Base-by-base conservation (phyloP, 2,888 invertebrate genomes). In the Rhaphigaster nebulosa region DNA sequence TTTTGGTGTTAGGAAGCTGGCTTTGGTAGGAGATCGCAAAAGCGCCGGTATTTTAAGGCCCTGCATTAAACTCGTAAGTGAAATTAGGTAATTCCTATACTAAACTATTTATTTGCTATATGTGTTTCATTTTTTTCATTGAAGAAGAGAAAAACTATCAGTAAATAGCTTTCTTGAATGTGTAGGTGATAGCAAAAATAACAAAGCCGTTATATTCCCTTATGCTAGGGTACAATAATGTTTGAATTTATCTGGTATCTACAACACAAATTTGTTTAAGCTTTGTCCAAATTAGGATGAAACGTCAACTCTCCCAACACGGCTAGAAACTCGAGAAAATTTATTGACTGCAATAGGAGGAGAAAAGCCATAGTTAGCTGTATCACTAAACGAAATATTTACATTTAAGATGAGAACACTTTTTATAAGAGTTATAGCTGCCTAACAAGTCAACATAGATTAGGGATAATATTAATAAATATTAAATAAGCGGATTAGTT, bases 401-500 rank as follows among this genome's bases (percentile, higher is more conserved):
- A 50, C 45, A 50, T 45, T 84, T 6, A 84, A 50, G 84, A 84
- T 45, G n/a, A 84, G 41, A 84, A 1, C 45, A 84, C 26, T 84
- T 45, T 41, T 84, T 84, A 41, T 84, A 84, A 26, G 45, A 84
- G 45, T 45, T 84, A 84, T 84, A 41, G 45, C 84, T 50, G 26
- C 84, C 41, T 88, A 65, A 88, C 56, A 34, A 88, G 60, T 88
- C 60, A 65, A 56, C 60, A 60, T 60, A 65, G 54, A 87, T 87
- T 65, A 65, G 60, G 41, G 88, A 88, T 88, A 60, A 88, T 88
- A 60, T 88, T 60, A 88, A 88, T 88, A 88, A 88, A 65, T 88
- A 88, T 60, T 88, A 88, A 41, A 88, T 88, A 88, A 88, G 88
- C 38, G 88, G 88, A 88, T 88, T 88, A 88, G 88, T 84, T 84